Conservation (phyloP, 2,888 invertebrate species). For the Scaptomyza parva region DNA sequence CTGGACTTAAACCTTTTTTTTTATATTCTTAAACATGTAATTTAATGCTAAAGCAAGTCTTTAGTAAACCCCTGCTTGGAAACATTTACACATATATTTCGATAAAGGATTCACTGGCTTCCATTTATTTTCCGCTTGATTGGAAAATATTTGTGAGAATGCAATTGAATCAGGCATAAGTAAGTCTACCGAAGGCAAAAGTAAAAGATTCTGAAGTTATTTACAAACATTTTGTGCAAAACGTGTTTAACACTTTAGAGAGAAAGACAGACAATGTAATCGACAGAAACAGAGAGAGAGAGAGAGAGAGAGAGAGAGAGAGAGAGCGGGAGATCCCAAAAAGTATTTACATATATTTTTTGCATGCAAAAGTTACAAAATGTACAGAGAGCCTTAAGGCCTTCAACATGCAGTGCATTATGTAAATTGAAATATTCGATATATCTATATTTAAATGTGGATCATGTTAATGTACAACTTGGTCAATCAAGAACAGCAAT, state of each 20-base stretch:
- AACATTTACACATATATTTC: constrained; percentile 6
- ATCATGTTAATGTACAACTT: constrained; percentile 10
- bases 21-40: constrained; percentile 8
- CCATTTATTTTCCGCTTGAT: constrained; percentile 50
- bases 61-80: constrained; percentile 5
- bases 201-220: constrained; percentile 14
- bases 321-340: constrained; percentile 32
- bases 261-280: neutral
- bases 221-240: constrained; percentile 31
- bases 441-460: constrained; percentile 1
- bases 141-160: constrained; percentile 54
- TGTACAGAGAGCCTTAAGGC: neutral
- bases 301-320: neutral
- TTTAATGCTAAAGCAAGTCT: constrained; percentile 7
- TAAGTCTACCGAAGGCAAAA: constrained; percentile 4
- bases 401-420: constrained; percentile 20
- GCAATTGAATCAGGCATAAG: constrained; percentile 20
- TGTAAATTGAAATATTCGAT: constrained; percentile 8
- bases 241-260: constrained; percentile 27
- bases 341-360: constrained; percentile 32
- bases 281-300: neutral
- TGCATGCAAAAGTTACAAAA: constrained; percentile 1
- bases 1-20: constrained; percentile 30
- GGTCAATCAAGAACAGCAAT: neutral
- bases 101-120: constrained; percentile 25